Conservation (phyloP, 2,888 invertebrate genomes). For the Tenthredo amoena region DNA sequence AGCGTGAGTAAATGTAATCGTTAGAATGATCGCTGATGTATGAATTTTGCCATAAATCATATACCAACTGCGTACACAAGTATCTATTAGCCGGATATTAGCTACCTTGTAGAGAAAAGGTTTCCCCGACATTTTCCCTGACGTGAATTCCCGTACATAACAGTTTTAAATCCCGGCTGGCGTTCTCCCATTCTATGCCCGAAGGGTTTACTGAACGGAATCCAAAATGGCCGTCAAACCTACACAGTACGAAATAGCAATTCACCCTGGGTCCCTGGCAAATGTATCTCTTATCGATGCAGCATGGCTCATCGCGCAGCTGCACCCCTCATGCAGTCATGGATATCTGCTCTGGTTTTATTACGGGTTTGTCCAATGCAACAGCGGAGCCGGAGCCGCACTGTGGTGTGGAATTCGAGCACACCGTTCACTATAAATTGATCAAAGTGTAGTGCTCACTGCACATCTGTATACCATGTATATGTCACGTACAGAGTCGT, state of each 20-base stretch:
- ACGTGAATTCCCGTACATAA: neutral
- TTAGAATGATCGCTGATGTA: neutral
- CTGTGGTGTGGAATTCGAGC: neutral
- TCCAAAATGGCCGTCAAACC: neutral
- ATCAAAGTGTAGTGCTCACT: slow-evolving; percentile 7
- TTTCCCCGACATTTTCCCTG: neutral
- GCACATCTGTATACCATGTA: neutral
- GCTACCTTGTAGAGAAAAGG: neutral
- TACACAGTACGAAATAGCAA: neutral
- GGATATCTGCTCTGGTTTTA: slow-evolving; percentile 34
- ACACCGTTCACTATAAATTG: neutral
- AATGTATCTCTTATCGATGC: slow-evolving; percentile 17
- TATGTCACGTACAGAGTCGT: slow-evolving; percentile 16
- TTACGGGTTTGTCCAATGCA: slow-evolving; percentile 17
- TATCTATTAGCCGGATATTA: neutral
- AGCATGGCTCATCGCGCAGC: slow-evolving; percentile 22
- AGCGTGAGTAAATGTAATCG: neutral
- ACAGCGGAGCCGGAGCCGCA: neutral
- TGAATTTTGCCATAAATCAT: neutral
- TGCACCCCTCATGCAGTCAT: neutral
- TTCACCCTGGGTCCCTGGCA: slow-evolving; percentile 6
- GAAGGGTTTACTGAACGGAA: neutral
- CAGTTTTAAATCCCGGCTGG: neutral
- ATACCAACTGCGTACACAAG: neutral
- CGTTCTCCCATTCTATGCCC: neutral